Conservation (phyloP, 2,888 invertebrate species). For the Julus scanicus region DNA sequence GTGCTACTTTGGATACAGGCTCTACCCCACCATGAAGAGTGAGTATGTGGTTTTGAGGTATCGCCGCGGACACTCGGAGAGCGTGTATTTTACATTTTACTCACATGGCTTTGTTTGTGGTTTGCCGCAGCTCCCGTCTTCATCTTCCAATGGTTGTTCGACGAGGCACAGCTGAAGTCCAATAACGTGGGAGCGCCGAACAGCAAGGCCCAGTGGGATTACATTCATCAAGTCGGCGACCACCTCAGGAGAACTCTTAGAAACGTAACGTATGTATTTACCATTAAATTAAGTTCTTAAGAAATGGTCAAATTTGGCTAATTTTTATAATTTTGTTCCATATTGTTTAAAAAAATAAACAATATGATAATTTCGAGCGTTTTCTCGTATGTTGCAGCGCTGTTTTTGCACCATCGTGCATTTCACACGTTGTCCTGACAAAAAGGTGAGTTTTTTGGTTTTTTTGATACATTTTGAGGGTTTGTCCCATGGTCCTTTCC, state of each 20-base stretch:
- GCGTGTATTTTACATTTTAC: no score
- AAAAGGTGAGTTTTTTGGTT: conserved; percentile 69
- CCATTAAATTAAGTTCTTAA: no score
- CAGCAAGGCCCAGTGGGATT: conserved; percentile 91
- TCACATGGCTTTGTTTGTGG: background rate
- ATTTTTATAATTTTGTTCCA: no score
- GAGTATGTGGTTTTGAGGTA: no score
- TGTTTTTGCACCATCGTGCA: conserved; percentile 92
- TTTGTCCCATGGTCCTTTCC: background rate
- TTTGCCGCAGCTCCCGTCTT: conserved; percentile 80
- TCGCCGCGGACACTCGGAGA: no score
- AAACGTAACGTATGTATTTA: conserved; percentile 75
- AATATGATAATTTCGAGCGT: background rate
- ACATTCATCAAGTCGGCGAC: conserved; percentile 89
- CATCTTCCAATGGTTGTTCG: conserved; percentile 94
- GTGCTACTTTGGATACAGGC: conserved; percentile 90
- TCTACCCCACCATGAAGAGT: conserved; percentile 87
- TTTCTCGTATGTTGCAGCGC: conserved; percentile 69
- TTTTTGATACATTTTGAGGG: background rate
- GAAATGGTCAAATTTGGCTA: no score
- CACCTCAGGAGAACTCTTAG: conserved; percentile 83
- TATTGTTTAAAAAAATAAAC: no score
- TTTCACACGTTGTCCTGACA: conserved; percentile 89
- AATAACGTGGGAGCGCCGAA: conserved; percentile 91
- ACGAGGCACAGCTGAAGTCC: conserved; percentile 92